Evolutionary conservation across 1,140 invertebrate species (phyloP), one percentile per base, ranked within the genome.

Genomic region (Drosophila ercepeae): DNA sequence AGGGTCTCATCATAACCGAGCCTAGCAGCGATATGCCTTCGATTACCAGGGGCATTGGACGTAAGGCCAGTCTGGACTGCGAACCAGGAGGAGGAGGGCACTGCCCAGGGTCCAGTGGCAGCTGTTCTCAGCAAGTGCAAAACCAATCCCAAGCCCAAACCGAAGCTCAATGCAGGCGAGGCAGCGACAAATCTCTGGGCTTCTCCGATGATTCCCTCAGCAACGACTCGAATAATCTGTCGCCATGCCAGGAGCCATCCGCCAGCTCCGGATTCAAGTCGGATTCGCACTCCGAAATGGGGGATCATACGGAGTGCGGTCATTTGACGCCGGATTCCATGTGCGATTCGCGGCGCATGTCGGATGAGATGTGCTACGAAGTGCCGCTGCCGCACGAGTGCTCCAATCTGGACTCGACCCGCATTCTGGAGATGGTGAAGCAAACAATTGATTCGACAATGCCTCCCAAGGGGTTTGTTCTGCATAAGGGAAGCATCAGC

Each of bases 401-500:
- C 88, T 96, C 95, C 9, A 94, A 95, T 76, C 91, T 97, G 34
- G 95, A 96, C 89, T 94, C 95, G 0, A 93, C 94, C 41, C 94
- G 96, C 42, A 97, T 98, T 58, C 92, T 98, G 7, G 94, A 95
- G 60, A 93, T 97, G 67, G 93, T 98, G 5, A 97, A 97, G 89
- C 94, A 95, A 64, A 95, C 96, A 1, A 95, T 98, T 34, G 95
- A 96, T 64, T 94, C 95, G 0, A 94, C 94, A 49, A 95, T 96
- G 32, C 95, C 96, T 3, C 95, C 95, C 2, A 96, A 95, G 73
- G 94, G 95, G 21, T 95, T 95, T 70, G 93, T 94, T 13, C 92
- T 94, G 50, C 90, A 91, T 54, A 91, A 89, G 64, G 89, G 77
- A 11, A 78, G 75, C 65, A 82, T 89, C 6, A 78, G 74, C 4